Conservation (phyloP, 2,888 invertebrate species). For the Formica aserva region DNA sequence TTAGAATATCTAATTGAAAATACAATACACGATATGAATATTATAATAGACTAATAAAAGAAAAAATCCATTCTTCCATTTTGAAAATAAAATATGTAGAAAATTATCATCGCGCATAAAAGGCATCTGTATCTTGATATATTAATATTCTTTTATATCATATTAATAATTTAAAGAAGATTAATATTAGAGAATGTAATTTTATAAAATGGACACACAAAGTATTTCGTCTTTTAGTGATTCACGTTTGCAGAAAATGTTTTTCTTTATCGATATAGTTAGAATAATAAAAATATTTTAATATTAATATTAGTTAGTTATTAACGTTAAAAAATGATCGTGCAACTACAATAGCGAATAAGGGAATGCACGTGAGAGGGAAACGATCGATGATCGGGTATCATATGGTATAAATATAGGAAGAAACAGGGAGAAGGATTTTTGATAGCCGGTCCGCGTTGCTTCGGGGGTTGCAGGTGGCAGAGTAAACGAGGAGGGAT, state of each 20-base stretch:
- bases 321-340: constrained; percentile 52
- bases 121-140: background rate
- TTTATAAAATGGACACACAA: background rate
- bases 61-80: background rate
- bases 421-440: background rate
- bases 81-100: background rate
- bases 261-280: background rate
- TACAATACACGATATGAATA: background rate
- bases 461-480: constrained; percentile 53
- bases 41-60: background rate
- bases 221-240: background rate
- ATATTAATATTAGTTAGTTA: constrained; percentile 29
- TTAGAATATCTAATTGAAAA: background rate
- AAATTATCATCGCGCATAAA: background rate
- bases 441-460: constrained; percentile 31
- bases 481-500: constrained; percentile 50
- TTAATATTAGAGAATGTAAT: background rate
- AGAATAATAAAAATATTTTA: background rate
- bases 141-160: background rate
- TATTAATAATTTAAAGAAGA: background rate
- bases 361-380: background rate
- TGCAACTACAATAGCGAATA: constrained; percentile 1
- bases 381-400: constrained; percentile 12
- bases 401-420: background rate
- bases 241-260: background rate